These are phyloP conservation scores for Chrysocyon brachyurus DNA, from an alignment of 2,797 vertebrate genomes.

Conservation along the genomic window DNA sequence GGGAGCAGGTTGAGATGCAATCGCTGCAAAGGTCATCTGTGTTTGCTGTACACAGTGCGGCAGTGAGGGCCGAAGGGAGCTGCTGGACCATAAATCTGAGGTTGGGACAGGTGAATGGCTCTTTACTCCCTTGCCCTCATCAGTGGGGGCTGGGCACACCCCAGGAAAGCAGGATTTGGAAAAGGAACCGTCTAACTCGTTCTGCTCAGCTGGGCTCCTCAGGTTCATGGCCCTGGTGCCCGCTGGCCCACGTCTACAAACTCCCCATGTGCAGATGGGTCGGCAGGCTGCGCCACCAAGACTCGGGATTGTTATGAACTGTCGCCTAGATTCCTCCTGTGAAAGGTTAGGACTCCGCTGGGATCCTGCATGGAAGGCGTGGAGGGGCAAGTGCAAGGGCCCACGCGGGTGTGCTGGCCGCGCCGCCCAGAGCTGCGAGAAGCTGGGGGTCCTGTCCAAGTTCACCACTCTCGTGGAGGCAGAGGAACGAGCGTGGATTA, in stretches of 20 bases:
- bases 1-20: conserved; percentile 71
- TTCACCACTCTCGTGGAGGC: background rate
- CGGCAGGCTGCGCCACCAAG: background rate
- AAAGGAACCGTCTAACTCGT: background rate
- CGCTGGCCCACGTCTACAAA: background rate
- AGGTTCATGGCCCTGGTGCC: background rate
- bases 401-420: background rate
- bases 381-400: background rate
- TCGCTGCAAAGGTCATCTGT: conserved; percentile 75
- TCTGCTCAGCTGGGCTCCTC: background rate
- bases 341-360: background rate
- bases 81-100: conserved; percentile 74
- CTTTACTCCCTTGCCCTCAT: conserved; percentile 51
- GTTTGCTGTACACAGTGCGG: conserved; percentile 68
- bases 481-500: background rate
- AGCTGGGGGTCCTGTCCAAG: background rate
- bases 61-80: conserved; percentile 29
- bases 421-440: background rate
- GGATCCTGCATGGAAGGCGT: background rate
- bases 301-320: background rate
- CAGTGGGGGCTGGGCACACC: background rate
- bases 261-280: background rate
- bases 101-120: background rate
- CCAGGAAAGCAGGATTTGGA: conserved; percentile 26
- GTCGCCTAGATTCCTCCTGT: background rate